These are phyloP conservation scores for Holotrichia oblita DNA, from an alignment of 1,140 invertebrate genomes.

Conservation along the genomic window DNA sequence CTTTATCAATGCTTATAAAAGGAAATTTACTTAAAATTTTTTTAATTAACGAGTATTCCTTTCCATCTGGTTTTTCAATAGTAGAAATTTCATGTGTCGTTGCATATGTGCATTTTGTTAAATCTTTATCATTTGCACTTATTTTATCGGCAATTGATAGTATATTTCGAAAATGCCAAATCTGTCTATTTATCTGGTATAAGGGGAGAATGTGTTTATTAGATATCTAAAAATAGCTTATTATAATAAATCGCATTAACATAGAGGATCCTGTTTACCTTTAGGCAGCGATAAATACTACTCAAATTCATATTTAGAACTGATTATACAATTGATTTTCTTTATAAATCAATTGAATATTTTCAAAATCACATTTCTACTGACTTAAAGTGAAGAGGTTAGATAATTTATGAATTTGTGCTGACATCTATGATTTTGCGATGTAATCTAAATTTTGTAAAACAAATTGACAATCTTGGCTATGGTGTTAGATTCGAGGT, in stretches of 20 bases:
- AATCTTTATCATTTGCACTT: background rate
- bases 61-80: background rate
- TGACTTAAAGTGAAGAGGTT: background rate
- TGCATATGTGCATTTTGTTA: background rate
- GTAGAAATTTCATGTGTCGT: constrained; percentile 33
- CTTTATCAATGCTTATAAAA: constrained; percentile 49
- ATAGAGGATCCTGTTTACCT: background rate
- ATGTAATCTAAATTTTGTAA: background rate
- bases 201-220: constrained; percentile 23
- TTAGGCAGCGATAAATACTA: constrained; percentile 14
- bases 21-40: constrained; percentile 51
- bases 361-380: constrained; percentile 5
- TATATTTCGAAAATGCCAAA: constrained; percentile 20
- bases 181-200: constrained; percentile 11
- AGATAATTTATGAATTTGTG: background rate
- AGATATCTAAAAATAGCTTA: constrained; percentile 23
- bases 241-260: background rate
- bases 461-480: background rate
- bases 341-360: background rate
- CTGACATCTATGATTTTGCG: constrained; percentile 29
- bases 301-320: constrained; percentile 25
- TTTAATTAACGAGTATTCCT: constrained; percentile 42
- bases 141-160: background rate
- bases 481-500: background rate
- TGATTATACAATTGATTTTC: background rate